Base-by-base conservation (phyloP, 2,888 invertebrate genomes). In the Selenia dentaria region DNA sequence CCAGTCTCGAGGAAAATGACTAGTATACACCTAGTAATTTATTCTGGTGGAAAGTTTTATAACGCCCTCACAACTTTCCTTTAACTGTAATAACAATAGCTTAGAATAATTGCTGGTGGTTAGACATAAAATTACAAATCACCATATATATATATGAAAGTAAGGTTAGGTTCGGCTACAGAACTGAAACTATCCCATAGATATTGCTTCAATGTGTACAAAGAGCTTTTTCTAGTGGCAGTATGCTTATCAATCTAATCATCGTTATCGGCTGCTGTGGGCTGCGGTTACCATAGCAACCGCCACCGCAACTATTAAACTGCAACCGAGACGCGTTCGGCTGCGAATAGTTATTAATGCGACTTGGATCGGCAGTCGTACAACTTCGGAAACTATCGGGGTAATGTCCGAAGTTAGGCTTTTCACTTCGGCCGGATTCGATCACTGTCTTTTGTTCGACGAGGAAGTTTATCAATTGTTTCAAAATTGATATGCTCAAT, bases 221-320 rank as follows among this genome's bases (percentile, higher is more conserved):
- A n/a, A n/a, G n/a, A n/a, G n/a, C n/a, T n/a, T n/a, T n/a, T n/a
- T n/a, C n/a, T n/a, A n/a, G n/a, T n/a, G n/a, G n/a, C n/a, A n/a
- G n/a, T n/a, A n/a, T n/a, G n/a, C n/a, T n/a, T n/a, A 16, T 16
- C 16, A 16, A 16, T 22, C 22, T 22, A 22, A 22, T 22, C 8
- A 24, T 13, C 14, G 8, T 8, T 11, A n/a, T 8, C 13, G 14
- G 1, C n/a, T 6, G n/a, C 14, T 24, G 35, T 34, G 24, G 37
- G 38, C 16, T 40, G 46, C 35, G 37, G 39, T 31, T 28, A 27
- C 38, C 26, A 18, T 20, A 20, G 29, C 44, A 36, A 45, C 29
- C 34, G 10, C 22, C 28, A 34, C 53, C 56, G 42, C 53, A 53
- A 41, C 51, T 50, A 51, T 51, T 16, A 51, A 57, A 57, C 41